Evolutionary conservation across 2,888 invertebrate species (phyloP).

Genomic region (Gastracanthus pulcherrimus): DNA sequence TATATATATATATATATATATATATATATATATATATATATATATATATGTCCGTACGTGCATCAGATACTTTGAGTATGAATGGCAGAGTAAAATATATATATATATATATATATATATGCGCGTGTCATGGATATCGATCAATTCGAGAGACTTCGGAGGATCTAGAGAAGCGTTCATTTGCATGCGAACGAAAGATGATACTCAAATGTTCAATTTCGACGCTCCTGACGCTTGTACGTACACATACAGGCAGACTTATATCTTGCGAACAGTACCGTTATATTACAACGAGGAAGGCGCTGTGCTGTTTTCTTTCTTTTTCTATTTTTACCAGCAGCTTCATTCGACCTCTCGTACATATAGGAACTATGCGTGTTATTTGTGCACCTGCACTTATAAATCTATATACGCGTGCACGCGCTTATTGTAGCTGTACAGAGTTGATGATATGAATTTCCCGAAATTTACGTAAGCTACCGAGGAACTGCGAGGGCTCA

Average conservation of each 20-base stretch:
- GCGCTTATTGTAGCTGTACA: not conserved
- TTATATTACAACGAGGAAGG: not conserved
- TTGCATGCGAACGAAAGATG: constrained; percentile 4
- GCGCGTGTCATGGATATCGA: not conserved
- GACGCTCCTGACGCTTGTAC: constrained; percentile 55
- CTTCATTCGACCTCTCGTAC: not conserved
- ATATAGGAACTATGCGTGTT: not conserved
- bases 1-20: not conserved
- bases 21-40: not conserved
- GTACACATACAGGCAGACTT: not conserved
- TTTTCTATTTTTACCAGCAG: not conserved
- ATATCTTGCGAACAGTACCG: not conserved
- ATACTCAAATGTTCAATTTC: constrained; percentile 3
- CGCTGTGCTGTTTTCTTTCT: not conserved
- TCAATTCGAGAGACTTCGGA: not conserved
- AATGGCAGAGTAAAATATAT: too few species aligned
- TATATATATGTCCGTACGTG: too few species aligned
- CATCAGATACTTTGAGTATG: not conserved
- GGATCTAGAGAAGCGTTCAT: not conserved
- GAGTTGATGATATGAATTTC: not conserved
- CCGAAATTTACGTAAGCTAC: not conserved
- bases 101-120: not conserved
- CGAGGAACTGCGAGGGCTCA: not conserved
- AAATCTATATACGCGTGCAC: not conserved
- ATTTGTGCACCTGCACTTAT: constrained; percentile 24